Evolutionary conservation across 2,113 vertebrate genomes (phyloP), one percentile per base, ranked within the genome.

Genomic region (Hyperopisus bebe): DNA sequence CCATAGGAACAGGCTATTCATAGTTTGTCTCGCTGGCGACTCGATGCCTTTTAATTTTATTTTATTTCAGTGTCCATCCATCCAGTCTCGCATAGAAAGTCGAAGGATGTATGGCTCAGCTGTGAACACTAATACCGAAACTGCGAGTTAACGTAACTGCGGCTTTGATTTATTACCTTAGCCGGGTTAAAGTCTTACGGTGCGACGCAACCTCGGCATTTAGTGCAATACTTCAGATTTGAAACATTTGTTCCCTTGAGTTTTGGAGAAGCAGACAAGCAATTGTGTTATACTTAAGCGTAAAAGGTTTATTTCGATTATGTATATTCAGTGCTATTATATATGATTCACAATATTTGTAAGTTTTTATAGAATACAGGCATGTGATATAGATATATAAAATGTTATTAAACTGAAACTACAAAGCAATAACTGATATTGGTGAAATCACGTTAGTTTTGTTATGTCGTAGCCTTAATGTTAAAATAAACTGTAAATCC

Each of bases 1-100:
- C 93, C 95, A 91, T 90, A 94, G 95, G 94, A 95, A 96, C 95
- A 93, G 92, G 94, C 95, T 96, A 96, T 96, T 96, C 95, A 96
- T 96, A 96, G 95, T 90, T 48, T 46, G 35, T 94, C 91, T 87
- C 62, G 21, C 90, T 74, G 90, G 86, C 90, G 89, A 87, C 91
- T 91, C 88, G 39, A 11, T 50, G 91, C 51, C 90, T 91, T 74
- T 89, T 92, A 89, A 94, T 89, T 89, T 90, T 90, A 90, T 92
- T 90, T 93, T 90, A 90, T 90, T 77, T 89, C 70, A 87, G 58
- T 44, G 53, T 47, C 74, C 89, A 89, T 80, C 89, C 89, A 5
- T 31, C 62, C 62, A 70, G n/a, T 70, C 62, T 27, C 17, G 24
- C 31, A 19, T 51, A 39, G 48, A 42, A 51, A 90, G 86, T 47